Conservation (phyloP, 2,888 invertebrate genomes). For the Elysia crispata region DNA sequence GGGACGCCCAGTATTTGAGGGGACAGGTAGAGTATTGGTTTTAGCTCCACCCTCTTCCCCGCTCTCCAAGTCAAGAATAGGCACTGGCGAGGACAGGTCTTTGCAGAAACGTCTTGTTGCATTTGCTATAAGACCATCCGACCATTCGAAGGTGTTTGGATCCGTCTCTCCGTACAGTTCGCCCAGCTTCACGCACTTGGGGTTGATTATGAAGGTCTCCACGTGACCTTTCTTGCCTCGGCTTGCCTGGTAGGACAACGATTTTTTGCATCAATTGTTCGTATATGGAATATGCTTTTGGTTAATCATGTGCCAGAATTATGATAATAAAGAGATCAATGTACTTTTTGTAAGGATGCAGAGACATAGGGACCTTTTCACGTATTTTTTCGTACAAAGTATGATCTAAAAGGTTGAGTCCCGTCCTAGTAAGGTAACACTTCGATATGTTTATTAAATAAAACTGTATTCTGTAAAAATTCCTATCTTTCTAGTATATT, state of each 20-base stretch:
- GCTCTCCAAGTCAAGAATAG: constrained; percentile 19
- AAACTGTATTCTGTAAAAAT: too few relatives aligned
- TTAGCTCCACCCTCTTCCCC: neutral
- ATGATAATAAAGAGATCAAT: too few relatives aligned
- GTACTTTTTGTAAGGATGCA: too few relatives aligned
- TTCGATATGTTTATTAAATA: too few relatives aligned
- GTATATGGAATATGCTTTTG: too few relatives aligned
- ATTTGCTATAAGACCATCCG: constrained; percentile 76
- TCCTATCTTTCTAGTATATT: too few relatives aligned
- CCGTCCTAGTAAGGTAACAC: too few relatives aligned
- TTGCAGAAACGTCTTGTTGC: constrained; percentile 72
- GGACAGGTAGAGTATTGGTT: neutral
- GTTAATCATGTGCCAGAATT: too few relatives aligned
- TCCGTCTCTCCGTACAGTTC: constrained; percentile 77
- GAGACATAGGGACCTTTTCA: too few relatives aligned
- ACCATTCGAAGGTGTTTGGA: constrained; percentile 77
- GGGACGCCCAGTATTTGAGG: neutral
- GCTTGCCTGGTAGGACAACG: constrained; percentile 58
- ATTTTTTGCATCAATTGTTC: too few relatives aligned
- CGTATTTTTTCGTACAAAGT: too few relatives aligned
- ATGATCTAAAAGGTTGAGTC: too few relatives aligned
- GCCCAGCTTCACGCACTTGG: constrained; percentile 76
- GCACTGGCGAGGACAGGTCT: constrained; percentile 54
- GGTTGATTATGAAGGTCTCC: constrained; percentile 75
- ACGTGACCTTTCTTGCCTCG: constrained; percentile 74